Percentiles rank a stretch among this genome's conserved stretches.
Evolutionary conservation across 2,888 invertebrate species (phyloP).

Genomic region (Eurytoma californica): DNA sequence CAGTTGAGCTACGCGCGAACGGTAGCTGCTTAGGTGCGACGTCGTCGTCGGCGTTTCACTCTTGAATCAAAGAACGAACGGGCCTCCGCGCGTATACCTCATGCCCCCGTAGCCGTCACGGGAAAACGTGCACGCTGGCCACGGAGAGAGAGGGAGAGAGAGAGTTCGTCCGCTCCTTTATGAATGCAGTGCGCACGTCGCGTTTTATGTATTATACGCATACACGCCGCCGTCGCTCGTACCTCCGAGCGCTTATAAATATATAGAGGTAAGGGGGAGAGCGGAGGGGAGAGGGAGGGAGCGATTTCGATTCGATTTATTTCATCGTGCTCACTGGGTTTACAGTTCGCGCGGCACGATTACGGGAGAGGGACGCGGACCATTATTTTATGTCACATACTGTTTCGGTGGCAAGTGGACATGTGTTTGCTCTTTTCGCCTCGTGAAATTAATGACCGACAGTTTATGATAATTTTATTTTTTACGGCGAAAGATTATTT

Average conservation of each 20-base stretch:
- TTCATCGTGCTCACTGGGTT: background rate
- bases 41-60: constrained; percentile 54
- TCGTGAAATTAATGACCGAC: constrained; percentile 1
- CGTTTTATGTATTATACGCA: constrained; percentile 55
- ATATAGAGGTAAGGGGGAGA: constrained; percentile 59
- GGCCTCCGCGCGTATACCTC: background rate
- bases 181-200: constrained; percentile 68
- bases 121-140: constrained; percentile 25
- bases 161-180: constrained; percentile 61
- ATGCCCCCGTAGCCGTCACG: background rate
- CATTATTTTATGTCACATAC: constrained; percentile 5
- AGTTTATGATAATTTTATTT: background rate
- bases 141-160: constrained; percentile 45
- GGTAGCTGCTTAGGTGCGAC: constrained; percentile 48
- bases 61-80: constrained; percentile 53
- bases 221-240: constrained; percentile 66
- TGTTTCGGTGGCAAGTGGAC: background rate
- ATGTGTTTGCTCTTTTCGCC: background rate
- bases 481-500: background rate
- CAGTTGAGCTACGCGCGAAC: constrained; percentile 25
- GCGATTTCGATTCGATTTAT: constrained; percentile 35
- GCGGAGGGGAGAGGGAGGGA: background rate
- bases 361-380: background rate
- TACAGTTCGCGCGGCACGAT: background rate
- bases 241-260: constrained; percentile 71